A percentile compares a stretch with the other conserved stretches of the same genome.
phyloP scores from a whole-genome alignment of 2,797 vertebrate species.

The Melanotaenia maccullochi region DNA sequence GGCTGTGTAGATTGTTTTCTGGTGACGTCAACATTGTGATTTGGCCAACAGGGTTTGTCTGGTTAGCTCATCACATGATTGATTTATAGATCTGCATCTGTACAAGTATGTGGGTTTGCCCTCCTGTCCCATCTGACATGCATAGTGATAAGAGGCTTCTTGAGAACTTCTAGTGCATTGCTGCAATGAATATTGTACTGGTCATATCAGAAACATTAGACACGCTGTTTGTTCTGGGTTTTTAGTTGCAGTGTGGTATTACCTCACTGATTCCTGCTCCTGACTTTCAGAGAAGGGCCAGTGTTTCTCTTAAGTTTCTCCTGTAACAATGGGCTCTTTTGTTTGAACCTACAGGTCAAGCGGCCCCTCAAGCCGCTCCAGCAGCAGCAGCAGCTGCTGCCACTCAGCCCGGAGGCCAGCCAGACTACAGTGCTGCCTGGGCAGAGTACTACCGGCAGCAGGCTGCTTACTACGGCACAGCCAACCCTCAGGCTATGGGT shows the following conservation, averaged over 20 bases:
- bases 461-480: slow-evolving; percentile 96
- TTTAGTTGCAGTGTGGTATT: no score
- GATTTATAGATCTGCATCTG: neutral
- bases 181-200: neutral
- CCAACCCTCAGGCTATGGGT: slow-evolving; percentile 95
- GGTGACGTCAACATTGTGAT: neutral
- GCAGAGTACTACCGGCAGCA: slow-evolving; percentile 98
- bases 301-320: neutral
- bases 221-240: no score
- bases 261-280: neutral
- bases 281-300: neutral
- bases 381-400: slow-evolving; percentile 79
- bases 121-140: neutral
- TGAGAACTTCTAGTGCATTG: neutral
- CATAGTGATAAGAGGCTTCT: neutral
- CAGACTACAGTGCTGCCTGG: slow-evolving; percentile 97
- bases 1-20: neutral
- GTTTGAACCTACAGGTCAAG: slow-evolving; percentile 86
- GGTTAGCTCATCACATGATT: neutral
- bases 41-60: neutral
- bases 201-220: no score
- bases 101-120: neutral
- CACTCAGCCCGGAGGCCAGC: slow-evolving; percentile 91
- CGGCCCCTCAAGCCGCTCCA: slow-evolving; percentile 90
- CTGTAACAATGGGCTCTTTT: neutral